A percentile compares a stretch with the other conserved stretches of the same genome.
Conservation (phyloP, 2,797 vertebrate genomes). For the Hippoglossus hippoglossus region DNA sequence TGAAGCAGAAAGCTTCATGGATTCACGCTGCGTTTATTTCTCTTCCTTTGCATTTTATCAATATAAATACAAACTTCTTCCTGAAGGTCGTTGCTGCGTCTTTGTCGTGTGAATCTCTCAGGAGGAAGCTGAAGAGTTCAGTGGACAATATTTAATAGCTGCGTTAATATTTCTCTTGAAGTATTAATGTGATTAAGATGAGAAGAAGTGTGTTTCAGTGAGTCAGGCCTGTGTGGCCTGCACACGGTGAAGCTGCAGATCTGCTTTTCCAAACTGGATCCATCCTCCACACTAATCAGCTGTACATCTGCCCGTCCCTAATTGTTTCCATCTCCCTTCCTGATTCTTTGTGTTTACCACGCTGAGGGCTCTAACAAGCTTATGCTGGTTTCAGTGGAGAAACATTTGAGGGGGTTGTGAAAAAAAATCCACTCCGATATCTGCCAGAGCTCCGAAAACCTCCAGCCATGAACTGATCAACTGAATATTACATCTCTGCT, state of each 20-base stretch:
- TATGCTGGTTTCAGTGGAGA: constrained; percentile 32
- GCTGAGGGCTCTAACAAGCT: constrained; percentile 24
- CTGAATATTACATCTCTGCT: constrained; percentile 18
- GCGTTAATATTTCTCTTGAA: background rate
- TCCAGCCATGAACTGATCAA: constrained; percentile 55
- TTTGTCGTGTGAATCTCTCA: background rate
- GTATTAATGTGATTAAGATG: background rate
- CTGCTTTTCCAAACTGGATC: constrained; percentile 86
- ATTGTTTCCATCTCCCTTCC: constrained; percentile 88
- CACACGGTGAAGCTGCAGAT: constrained; percentile 84
- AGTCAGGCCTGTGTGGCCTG: constrained; percentile 76
- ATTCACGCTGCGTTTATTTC: too few relatives aligned
- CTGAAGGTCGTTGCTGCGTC: background rate
- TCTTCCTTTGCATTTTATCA: too few relatives aligned
- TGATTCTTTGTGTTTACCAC: constrained; percentile 6
- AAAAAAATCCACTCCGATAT: constrained; percentile 23
- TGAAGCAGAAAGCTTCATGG: too few relatives aligned
- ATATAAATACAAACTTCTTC: too few relatives aligned
- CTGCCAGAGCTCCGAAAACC: constrained; percentile 23
- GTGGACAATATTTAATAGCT: background rate
- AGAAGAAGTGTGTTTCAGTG: background rate
- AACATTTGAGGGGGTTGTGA: constrained; percentile 4
- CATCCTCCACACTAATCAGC: constrained; percentile 93
- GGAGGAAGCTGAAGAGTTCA: background rate
- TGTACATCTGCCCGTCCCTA: constrained; percentile 84